These are phyloP conservation scores for Falco novaeseelandiae DNA, from an alignment of 2,797 vertebrate species.

Conservation along the genomic window DNA sequence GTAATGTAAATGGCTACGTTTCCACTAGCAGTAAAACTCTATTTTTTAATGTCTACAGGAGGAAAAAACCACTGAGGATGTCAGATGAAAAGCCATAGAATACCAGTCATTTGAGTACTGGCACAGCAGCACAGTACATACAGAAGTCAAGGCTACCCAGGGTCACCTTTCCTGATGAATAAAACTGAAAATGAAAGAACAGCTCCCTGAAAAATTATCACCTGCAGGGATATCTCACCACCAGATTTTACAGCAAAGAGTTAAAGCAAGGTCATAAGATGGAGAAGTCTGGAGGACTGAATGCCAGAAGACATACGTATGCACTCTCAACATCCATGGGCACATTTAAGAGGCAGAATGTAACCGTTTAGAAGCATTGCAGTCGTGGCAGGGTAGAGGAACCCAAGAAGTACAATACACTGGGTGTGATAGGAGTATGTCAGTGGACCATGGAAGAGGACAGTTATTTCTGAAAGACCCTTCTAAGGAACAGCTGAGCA, in stretches of 20 bases:
- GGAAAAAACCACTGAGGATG: not conserved
- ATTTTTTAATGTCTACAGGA: not conserved
- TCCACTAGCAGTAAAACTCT: not conserved
- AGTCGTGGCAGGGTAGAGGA: not conserved
- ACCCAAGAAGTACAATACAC: not conserved
- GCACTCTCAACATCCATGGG: not conserved
- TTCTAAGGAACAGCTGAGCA: not conserved
- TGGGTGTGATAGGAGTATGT: not conserved
- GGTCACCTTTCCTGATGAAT: not conserved
- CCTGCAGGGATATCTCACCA: not conserved
- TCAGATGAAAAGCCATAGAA: not conserved
- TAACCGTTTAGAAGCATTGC: not conserved
- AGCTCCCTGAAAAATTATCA: not conserved
- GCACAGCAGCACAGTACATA: not conserved
- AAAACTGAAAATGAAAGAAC: not conserved
- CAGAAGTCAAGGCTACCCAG: not conserved
- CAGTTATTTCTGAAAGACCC: not conserved
- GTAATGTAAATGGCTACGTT: not conserved
- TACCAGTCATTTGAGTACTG: not conserved
- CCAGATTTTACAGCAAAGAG: not conserved
- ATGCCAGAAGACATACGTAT: not conserved
- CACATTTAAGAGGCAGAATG: not conserved
- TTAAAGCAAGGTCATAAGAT: not conserved
- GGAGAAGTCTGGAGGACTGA: not conserved
- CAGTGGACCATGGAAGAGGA: not conserved